Percentiles rank a stretch among this genome's conserved stretches.
phyloP scores from a whole-genome alignment of 2,113 vertebrate species.

The Taxidea taxus region DNA sequence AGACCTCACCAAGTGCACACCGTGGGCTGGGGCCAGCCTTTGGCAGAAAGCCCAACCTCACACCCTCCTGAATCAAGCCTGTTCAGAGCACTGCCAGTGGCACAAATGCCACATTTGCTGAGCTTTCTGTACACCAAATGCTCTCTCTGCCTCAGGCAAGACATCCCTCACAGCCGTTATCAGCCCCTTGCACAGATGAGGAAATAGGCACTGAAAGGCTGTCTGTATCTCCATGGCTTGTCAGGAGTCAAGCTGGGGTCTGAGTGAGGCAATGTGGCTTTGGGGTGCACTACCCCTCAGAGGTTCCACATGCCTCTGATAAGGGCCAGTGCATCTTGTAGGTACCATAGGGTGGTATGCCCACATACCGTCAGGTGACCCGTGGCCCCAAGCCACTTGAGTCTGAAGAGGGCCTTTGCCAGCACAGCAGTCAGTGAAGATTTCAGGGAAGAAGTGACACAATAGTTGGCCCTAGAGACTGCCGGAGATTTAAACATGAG shows the following conservation, averaged over 20 bases:
- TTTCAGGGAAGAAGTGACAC: neutral
- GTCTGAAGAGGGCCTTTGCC: neutral
- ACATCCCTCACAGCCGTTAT: too few relatives aligned
- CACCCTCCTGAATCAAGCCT: neutral
- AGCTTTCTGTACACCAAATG: neutral
- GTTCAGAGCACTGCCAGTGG: neutral
- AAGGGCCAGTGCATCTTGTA: neutral
- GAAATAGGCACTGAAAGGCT: neutral
- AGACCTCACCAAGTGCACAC: neutral
- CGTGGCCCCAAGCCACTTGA: fast-evolving
- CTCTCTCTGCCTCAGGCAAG: neutral
- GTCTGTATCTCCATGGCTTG: neutral
- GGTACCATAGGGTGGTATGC: too few relatives aligned
- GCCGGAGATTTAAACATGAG: neutral
- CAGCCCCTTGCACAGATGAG: neutral
- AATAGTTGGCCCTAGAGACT: neutral
- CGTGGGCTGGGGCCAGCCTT: too few relatives aligned
- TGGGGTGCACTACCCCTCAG: neutral
- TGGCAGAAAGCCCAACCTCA: too few relatives aligned
- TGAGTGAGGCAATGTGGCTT: neutral
- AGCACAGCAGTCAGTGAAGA: neutral
- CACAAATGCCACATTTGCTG: neutral
- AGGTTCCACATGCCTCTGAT: neutral
- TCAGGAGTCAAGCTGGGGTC: neutral
- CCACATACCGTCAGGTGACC: neutral